phyloP scores from a whole-genome alignment of 2,113 vertebrate genomes.

The Passer montanus region DNA sequence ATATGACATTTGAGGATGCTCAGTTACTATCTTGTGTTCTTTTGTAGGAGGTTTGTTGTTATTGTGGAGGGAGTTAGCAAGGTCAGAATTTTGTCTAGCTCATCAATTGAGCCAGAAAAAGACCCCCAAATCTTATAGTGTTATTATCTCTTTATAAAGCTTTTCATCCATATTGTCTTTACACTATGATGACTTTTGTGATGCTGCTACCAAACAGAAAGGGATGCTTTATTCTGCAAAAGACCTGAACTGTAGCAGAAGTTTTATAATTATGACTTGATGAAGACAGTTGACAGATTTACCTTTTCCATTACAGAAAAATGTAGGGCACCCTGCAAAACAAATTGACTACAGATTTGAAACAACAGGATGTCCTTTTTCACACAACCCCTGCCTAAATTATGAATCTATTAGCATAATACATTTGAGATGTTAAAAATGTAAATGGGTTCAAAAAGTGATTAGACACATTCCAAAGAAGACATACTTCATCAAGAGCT shows the following conservation, averaged over 20 bases:
- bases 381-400: neutral
- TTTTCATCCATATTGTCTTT: neutral
- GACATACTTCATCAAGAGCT: constrained; percentile 56
- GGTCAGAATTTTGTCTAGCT: neutral
- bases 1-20: neutral
- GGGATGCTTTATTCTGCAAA: neutral
- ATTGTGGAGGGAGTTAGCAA: neutral
- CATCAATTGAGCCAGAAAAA: neutral
- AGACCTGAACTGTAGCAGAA: neutral
- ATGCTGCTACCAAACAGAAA: neutral
- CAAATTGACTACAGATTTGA: constrained; percentile 22
- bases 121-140: neutral
- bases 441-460: constrained; percentile 62
- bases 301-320: neutral
- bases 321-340: neutral
- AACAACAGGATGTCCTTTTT: constrained; percentile 55
- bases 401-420: constrained; percentile 37
- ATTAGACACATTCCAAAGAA: constrained; percentile 45
- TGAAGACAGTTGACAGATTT: neutral
- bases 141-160: neutral
- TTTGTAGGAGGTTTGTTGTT: neutral
- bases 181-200: neutral
- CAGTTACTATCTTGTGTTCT: neutral
- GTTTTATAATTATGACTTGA: neutral
- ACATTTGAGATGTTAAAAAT: constrained; percentile 57